Base-by-base conservation (phyloP, 2,797 vertebrate species). In the Gymnodraco acuticeps region DNA sequence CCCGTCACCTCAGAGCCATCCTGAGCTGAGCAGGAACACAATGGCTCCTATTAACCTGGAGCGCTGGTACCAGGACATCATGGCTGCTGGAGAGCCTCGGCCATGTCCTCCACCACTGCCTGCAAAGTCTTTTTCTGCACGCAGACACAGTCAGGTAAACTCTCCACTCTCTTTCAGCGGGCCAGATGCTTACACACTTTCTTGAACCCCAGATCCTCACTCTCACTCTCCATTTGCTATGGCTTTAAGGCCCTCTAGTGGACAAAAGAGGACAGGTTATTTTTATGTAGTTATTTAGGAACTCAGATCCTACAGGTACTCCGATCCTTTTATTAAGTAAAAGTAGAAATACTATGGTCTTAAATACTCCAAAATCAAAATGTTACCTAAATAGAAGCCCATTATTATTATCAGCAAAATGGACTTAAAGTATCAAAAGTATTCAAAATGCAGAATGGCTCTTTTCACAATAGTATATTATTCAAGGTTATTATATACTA, bases 41-140 rank as follows among this genome's bases (percentile, higher is more conserved):
- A 80, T 94, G 92, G 90, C 95, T 0, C 93, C 95, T 84, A 93
- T 96, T 94, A 96, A 97, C 93, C 96, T 97, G 87, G 97, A 98
- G 93, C 95, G 95, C 89, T 98, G 96, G 96, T 97, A 97, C 95
- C 96, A 97, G 93, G 96, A 97, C 89, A 94, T 96, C 93, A 96
- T 96, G 96, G 94, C 96, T 80, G 95, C 93, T 86, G 95, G 96
- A 90, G 96, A 96, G 83, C 87, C 94, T 92, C 88, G 94, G 93
- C 88, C 93, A 76, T 96, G 96, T 77, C 97, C 97, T 89, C 97
- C 97, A 80, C 97, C 96, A 27, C 95, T 99, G 87, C 97, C 97
- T 77, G 96, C 96, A 94, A 97, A 98, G 94, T 96, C 94, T 93
- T 94, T 95, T 87, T 95, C 95, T 51, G 87, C 96, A 85, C 96